Evolutionary conservation across 2,888 invertebrate species (phyloP), one percentile per base, ranked within the genome.

Genomic region (Cistogaster globosa): DNA sequence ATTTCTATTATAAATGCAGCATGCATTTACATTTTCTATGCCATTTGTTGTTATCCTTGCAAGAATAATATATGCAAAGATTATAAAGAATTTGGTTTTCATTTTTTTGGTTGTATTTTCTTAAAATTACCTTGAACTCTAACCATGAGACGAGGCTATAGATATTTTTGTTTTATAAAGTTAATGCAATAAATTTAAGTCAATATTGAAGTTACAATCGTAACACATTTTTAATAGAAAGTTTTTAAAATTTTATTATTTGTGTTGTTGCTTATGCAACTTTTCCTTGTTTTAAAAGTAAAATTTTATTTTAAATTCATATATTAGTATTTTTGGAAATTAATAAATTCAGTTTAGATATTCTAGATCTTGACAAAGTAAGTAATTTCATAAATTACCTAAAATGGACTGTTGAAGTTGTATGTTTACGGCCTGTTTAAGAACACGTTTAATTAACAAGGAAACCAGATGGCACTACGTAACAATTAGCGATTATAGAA

Each of bases 51-150:
- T 42, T 68, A 81, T 71, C 67, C 74, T 63, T 74, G 62, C 36
- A 26, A n/a, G n/a, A 72, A 32, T 53, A 53, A 71, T n/a, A 57
- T 7, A 51, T 18, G n/a, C 36, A 48, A n/a, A 63, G 16, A 48
- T 48, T 22, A 16, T 58, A 45, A 53, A 26, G 14, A 16, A 60
- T 12, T 38, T 63, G 60, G 22, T 58, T 18, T 6, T 22, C 14
- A 32, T 74, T 5, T 71, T 67, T 53, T 36, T 79, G 55, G 38
- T 55, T 32, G 45, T 57, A 57, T 72, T 42, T 78, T 12, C 26
- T 4, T 51, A 45, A 84, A 57, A 69, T 78, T 77, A 74, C 85
- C 85, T 85, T 85, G 85, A 85, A 85, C 85, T 77, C 85, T 82
- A 82, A 85, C 85, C 85, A 69, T 85, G 85, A 85, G 82, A 85